Percentiles rank a stretch among this genome's conserved stretches.
Conservation (phyloP, 2,113 vertebrate genomes). For the Sinocyclocheilus anophthalmus region DNA sequence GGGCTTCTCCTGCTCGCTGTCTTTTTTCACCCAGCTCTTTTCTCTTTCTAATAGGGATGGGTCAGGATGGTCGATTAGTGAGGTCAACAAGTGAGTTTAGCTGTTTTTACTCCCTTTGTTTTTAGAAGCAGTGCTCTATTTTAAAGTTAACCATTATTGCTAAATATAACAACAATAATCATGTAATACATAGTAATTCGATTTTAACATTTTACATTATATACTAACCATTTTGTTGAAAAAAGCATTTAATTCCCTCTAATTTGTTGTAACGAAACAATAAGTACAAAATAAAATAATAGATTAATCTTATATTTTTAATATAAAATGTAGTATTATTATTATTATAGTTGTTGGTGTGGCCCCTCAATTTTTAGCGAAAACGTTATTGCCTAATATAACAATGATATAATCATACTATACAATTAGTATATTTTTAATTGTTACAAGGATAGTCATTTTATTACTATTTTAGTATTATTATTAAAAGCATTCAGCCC, state of each 20-base stretch:
- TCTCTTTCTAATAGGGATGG: constrained; percentile 6
- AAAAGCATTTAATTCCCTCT: no score
- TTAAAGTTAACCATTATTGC: neutral
- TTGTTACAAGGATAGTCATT: no score
- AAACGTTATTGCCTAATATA: no score
- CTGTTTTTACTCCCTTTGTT: neutral
- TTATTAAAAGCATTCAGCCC: neutral
- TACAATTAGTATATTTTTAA: no score
- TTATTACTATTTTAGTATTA: neutral
- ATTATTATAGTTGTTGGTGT: no score
- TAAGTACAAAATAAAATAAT: no score
- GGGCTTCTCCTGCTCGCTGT: constrained; percentile 64
- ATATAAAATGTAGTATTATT: no score
- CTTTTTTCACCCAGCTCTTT: constrained; percentile 57
- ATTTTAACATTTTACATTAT: neutral
- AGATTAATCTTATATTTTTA: no score
- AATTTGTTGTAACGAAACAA: neutral
- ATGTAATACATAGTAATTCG: neutral
- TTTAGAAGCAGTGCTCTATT: neutral
- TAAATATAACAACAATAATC: neutral
- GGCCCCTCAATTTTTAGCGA: no score
- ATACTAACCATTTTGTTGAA: neutral
- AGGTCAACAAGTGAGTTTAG: constrained; percentile 1
- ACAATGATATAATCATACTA: no score
- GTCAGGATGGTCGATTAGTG: neutral